Percentiles rank a stretch among this genome's conserved stretches.
Conservation (phyloP, 2,113 vertebrate genomes). For the Fukomys damarensis region DNA sequence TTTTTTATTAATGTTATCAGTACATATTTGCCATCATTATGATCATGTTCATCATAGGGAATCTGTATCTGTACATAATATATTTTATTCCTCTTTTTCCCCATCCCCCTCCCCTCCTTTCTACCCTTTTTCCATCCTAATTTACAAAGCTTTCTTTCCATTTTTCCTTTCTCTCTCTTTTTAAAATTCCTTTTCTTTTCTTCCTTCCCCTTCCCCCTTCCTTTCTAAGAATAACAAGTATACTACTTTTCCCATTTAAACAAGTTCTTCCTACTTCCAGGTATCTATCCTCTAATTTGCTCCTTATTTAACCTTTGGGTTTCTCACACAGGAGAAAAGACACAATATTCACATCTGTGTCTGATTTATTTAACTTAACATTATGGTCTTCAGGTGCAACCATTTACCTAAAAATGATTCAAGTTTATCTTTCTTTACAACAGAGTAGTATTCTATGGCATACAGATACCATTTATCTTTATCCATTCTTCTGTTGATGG, state of each 20-base stretch:
- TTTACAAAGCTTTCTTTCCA: neutral
- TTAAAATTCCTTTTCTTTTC: neutral
- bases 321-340: neutral
- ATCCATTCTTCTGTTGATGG: neutral
- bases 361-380: neutral
- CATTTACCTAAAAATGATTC: neutral
- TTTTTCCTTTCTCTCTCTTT: neutral
- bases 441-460: neutral
- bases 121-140: neutral
- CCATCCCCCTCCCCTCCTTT: neutral
- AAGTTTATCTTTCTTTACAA: neutral
- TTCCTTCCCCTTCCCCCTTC: no score
- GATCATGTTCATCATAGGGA: neutral
- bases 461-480: neutral
- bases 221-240: no score
- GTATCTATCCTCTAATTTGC: neutral
- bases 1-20: no score
- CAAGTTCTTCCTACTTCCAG: neutral
- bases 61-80: neutral
- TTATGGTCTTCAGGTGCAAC: neutral
- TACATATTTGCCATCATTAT: neutral
- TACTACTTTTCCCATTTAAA: neutral
- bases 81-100: neutral
- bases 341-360: neutral
- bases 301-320: neutral